Conservation (phyloP, 92 coral and sea anemone species). For the Porites divaricata region DNA sequence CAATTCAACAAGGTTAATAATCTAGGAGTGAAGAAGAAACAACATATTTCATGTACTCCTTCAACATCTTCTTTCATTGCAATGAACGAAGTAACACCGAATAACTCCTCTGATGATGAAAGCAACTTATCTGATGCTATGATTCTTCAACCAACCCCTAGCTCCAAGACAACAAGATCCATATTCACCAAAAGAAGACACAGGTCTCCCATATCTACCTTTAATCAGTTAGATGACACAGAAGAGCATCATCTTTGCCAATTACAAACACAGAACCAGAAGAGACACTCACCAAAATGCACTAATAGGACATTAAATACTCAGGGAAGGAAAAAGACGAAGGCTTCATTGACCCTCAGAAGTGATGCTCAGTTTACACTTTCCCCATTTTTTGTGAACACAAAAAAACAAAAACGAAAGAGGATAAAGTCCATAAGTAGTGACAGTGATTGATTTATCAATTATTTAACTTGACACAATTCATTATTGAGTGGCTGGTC, state of each 20-base stretch:
- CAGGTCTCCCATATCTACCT: conserved; percentile 22
- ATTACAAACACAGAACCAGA: neutral
- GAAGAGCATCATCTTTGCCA: neutral
- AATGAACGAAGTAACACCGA: neutral
- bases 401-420: neutral
- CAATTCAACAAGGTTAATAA: neutral
- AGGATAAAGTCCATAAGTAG: conserved; percentile 15
- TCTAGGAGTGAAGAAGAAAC: neutral
- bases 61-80: neutral
- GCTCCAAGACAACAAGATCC: conserved; percentile 49
- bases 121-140: conserved; percentile 20
- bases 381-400: conserved; percentile 19
- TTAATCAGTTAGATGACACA: conserved; percentile 1
- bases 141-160: conserved; percentile 62
- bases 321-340: neutral
- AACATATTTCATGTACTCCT: neutral
- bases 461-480: neutral
- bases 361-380: neutral
- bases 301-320: neutral
- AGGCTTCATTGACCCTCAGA: neutral
- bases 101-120: conserved; percentile 21
- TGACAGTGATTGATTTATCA: conserved; percentile 28
- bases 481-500: neutral
- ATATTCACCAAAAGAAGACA: conserved; percentile 66
- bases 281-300: neutral